Evolutionary conservation across 2,888 invertebrate genomes (phyloP), one percentile per base, ranked within the genome.

Genomic region (Capitulum mitella): DNA sequence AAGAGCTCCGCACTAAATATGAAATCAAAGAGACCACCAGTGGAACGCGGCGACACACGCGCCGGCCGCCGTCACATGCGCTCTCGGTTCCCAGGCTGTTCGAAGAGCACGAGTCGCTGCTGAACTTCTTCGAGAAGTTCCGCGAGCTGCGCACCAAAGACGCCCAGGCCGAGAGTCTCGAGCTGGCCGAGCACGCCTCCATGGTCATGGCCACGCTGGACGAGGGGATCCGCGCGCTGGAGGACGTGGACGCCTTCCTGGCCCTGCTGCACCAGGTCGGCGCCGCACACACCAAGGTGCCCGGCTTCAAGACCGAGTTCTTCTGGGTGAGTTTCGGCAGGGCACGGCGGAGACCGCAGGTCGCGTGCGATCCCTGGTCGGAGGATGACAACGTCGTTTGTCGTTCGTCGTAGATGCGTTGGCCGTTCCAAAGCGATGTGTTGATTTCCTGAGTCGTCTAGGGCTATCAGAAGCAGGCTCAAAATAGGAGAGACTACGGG

Each of bases 141-240:
- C 90, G 91, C 80, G 90, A 92, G 82, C 88, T 93, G 84, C 89
- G 90, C 85, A 93, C 93, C 81, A 91, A 90, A 84, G 93, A 94
- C 84, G 91, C 93, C 83, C 93, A 94, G 85, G 90, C 91, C 81
- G 90, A 90, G 84, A 81, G 81, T 0, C 90, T 92, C 88, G 93
- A 93, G 86, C 87, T 96, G 81, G 92, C 92, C 10, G 92, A 94
- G 83, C 95, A 95, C 85, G 95, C 95, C 78, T 92, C 91, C 84
- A 92, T 92, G 83, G 95, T 96, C 46, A 95, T 95, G 95, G 91
- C 90, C 83, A 93, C 94, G 0, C 86, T 96, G 81, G 95, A 95
- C 85, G 94, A 95, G 84, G 93, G 94, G 80, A 95, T 96, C 86
- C 92, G 92, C 84, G 91, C 92, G 40, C 88, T 95, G 80, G 94